Percentiles rank a stretch among this genome's conserved stretches.
Evolutionary conservation across 1,140 invertebrate genomes (phyloP).

Genomic region (Tachypleus tridentatus): DNA sequence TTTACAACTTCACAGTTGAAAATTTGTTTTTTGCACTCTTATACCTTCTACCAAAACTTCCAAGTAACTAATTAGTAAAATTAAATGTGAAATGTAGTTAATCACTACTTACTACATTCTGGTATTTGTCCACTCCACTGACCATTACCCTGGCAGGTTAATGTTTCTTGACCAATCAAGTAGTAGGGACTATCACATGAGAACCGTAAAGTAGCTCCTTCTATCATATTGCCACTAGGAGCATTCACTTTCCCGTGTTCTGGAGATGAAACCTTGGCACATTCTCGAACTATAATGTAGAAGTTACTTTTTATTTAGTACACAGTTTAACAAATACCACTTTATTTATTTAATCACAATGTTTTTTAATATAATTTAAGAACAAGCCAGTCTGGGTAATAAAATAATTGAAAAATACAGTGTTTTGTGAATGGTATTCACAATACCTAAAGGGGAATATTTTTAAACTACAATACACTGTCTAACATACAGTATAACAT

Average conservation of each 20-base stretch:
- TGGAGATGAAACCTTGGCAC: constrained; percentile 11
- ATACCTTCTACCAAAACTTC: not conserved
- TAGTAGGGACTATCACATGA: constrained; percentile 6
- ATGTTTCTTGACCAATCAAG: constrained; percentile 3
- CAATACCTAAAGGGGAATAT: too few species aligned
- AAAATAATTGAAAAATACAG: too few species aligned
- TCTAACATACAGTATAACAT: too few species aligned
- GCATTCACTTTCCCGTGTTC: constrained; percentile 10
- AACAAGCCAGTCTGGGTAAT: too few species aligned
- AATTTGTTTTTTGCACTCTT: not conserved
- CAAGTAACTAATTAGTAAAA: not conserved
- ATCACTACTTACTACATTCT: constrained; percentile 7
- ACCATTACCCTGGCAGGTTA: constrained; percentile 7
- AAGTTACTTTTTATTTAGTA: not conserved
- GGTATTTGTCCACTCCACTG: constrained; percentile 13
- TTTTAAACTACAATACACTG: too few species aligned
- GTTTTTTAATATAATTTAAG: too few species aligned
- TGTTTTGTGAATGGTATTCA: too few species aligned
- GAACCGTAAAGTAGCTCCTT: constrained; percentile 7
- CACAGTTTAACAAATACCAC: too few species aligned
- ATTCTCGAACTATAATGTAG: not conserved
- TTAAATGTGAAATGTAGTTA: not conserved
- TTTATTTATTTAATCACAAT: too few species aligned
- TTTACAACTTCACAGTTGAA: not conserved
- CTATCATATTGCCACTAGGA: constrained; percentile 9